Evolutionary conservation across 2,888 invertebrate species (phyloP), one percentile per base, ranked within the genome.

Genomic region (Deroplatys truncata): DNA sequence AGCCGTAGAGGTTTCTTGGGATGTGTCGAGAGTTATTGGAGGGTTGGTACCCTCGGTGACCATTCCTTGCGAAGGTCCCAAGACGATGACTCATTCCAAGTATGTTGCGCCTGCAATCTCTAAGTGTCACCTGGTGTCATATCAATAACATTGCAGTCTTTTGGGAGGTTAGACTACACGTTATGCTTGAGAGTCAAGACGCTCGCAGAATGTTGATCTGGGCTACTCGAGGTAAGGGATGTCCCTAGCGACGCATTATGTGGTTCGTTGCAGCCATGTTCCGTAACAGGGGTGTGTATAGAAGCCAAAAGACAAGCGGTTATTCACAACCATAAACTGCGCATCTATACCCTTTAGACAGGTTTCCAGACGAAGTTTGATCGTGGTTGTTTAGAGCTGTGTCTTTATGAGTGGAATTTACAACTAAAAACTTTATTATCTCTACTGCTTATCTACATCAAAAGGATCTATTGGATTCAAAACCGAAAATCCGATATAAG

Each of bases 81-180:
- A 28, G 87, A 43, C n/a, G 87, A 87, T 87, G 87, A 87, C 87
- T 87, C 87, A 87, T 86, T 86, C 72, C 86, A 43, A 49, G 35
- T 20, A 85, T 29, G 84, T 49, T 86, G 28, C 31, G 82, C 29
- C 88, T 84, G 90, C 90, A 90, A 89, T 89, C 88, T 86, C 82
- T 86, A 28, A n/a, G 83, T 88, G 90, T 90, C 90, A 90, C 90
- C 90, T 90, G 88, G 87, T 87, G 90, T 90, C 90, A 90, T 89
- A 90, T 89, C 89, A 90, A 89, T 89, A 90, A 89, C 89, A 28
- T 83, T 16, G 82, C 35, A 28, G 87, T 82, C 82, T 35, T 87
- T 35, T 31, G 31, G 25, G 87, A 86, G n/a, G 85, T 56, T 85
- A 49, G 85, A 28, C 43, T 43, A 28, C 83, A 72, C 20, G 56